Evolutionary conservation across 2,888 invertebrate genomes (phyloP), one percentile per base, ranked within the genome.

Genomic region (Pristionchus mayeri): DNA sequence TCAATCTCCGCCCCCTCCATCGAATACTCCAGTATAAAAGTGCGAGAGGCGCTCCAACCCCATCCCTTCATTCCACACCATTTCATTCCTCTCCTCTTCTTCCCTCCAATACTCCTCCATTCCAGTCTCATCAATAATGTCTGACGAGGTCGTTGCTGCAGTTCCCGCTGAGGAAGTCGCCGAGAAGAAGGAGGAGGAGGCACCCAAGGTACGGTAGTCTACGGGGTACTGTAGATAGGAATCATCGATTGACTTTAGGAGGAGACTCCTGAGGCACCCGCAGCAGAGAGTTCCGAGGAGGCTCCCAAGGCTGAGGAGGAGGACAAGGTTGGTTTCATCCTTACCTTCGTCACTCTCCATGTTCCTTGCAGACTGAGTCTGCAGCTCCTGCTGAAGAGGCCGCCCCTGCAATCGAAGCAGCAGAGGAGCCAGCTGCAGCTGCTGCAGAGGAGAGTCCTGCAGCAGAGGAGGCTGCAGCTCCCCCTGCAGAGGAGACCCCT

Each of bases 131-230:
- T 63, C 63, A 63, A 63, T 63, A 63, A 63, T 63, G 63, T 63
- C 63, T 63, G 63, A 63, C 63, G 63, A 63, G 63, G 63, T 63
- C 34, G 63, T 63, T 34, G 63, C 63, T 34, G 34, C 63, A 18
- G 63, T 34, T 16, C 63, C 63, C 34, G 63, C 21, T 30, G 63
- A 63, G 63, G 63, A 63, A 34, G 63, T 63, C 7, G 63, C 13
- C 11, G 63, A 63, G 63, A 63, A 63, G 63, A 63, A 63, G 34
- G 63, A 63, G 63, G 63, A 63, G 11, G 63, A 63, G 63, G 30
- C 63, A 30, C 63, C 63, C 3, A 63, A 63, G 34, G 63, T 63
- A 34, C 57, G 57, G 57, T 57, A 57, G 57, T 44, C 44, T 13
- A 6, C 6, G 6, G 44, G 24, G 21, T 57, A 57, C 34, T 27